Evolutionary conservation across 2,888 invertebrate genomes (phyloP).

Genomic region (Pseudoips prasinana): DNA sequence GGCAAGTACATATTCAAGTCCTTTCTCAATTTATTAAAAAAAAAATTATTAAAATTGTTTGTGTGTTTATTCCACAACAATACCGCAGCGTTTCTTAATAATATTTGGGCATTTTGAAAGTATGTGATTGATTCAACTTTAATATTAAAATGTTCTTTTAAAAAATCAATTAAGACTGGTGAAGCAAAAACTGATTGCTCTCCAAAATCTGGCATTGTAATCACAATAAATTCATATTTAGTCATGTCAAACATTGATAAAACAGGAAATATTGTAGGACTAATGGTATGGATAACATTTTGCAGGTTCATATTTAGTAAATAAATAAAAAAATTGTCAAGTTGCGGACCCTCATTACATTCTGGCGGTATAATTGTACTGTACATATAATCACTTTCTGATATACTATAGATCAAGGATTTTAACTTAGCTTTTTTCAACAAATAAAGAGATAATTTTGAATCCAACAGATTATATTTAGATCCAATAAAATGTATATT

Average conservation of each 20-base stretch:
- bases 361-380: conserved; percentile 5
- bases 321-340: conserved; percentile 38
- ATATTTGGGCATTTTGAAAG: conserved; percentile 26
- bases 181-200: conserved; percentile 38
- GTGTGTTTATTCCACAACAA: conserved; percentile 54
- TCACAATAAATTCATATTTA: conserved; percentile 47
- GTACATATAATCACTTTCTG: conserved; percentile 27
- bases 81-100: conserved; percentile 42
- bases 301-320: conserved; percentile 47
- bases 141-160: conserved; percentile 42
- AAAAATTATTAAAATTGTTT: conserved; percentile 49
- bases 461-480: conserved; percentile 43
- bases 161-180: conserved; percentile 44
- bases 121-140: conserved; percentile 26
- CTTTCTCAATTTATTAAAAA: conserved; percentile 46
- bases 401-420: conserved; percentile 45
- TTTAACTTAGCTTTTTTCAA: conserved; percentile 45
- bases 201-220: conserved; percentile 29
- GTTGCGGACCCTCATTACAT: conserved; percentile 18
- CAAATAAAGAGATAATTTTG: conserved; percentile 37
- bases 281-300: conserved; percentile 15
- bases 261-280: conserved; percentile 28
- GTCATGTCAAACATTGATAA: conserved; percentile 31
- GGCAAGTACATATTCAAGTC: conserved; percentile 48
- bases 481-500: conserved; percentile 61